Conservation (phyloP, 2,113 vertebrate species). For the Cardinalis cardinalis region DNA sequence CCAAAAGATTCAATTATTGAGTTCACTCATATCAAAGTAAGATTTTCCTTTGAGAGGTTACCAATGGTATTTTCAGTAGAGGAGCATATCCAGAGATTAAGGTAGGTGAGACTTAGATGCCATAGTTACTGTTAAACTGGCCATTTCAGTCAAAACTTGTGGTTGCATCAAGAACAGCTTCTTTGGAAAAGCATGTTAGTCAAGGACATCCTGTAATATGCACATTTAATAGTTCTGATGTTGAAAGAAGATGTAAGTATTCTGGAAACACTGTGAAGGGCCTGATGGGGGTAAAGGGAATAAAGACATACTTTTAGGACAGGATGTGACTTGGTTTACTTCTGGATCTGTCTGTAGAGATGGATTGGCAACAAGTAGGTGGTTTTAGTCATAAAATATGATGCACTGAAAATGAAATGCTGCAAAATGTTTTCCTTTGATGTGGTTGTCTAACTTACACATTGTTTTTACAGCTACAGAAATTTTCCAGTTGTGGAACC, state of each 20-base stretch:
- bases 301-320: neutral
- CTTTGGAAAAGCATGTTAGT: neutral
- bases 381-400: neutral
- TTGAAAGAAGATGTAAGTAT: neutral
- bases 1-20: neutral
- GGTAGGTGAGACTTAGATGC: neutral
- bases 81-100: neutral
- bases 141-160: neutral
- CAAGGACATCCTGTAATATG: neutral
- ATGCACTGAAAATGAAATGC: neutral
- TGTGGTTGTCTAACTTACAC: neutral
- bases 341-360: neutral
- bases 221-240: neutral
- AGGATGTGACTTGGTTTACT: neutral
- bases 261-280: neutral
- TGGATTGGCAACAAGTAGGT: neutral
- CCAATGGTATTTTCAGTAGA: neutral
- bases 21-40: neutral
- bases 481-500: conserved; percentile 88
- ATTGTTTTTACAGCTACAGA: conserved; percentile 83
- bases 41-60: neutral
- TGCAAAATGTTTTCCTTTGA: neutral
- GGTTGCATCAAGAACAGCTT: neutral
- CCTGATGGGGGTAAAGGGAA: neutral
- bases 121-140: neutral